phyloP scores from a whole-genome alignment of 37 sponge, comb jelly and placozoan species.

The Spongilla lacustris region DNA sequence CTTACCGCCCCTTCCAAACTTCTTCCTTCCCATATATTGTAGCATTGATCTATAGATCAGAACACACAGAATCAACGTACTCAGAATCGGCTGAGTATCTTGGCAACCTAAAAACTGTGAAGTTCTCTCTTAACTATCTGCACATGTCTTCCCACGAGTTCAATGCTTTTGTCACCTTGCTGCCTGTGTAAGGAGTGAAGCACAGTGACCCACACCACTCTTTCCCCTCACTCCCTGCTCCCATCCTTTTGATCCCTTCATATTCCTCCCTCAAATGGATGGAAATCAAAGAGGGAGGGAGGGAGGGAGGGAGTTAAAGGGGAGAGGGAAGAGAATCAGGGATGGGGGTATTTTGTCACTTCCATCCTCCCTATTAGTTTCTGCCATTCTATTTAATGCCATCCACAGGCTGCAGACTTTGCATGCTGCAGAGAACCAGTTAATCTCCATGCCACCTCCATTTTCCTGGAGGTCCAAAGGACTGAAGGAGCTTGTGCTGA shows the following conservation, averaged over 20 bases:
- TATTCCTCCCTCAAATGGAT: no score
- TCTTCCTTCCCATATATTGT: no score
- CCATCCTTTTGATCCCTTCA: no score
- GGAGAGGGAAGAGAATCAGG: neutral
- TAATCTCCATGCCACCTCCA: slow-evolving; percentile 64
- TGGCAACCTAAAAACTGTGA: slow-evolving; percentile 49
- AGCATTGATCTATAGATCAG: neutral
- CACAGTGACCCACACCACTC: no score
- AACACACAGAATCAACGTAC: neutral
- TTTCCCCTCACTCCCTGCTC: no score
- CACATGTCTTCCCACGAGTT: slow-evolving; percentile 44
- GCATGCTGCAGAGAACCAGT: slow-evolving; percentile 73
- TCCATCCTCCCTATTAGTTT: no score
- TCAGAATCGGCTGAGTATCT: slow-evolving; percentile 50
- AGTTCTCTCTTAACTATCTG: slow-evolving; percentile 51
- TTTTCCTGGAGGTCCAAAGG: slow-evolving; percentile 65
- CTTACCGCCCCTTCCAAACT: neutral
- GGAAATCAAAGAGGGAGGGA: no score
- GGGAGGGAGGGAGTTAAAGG: no score
- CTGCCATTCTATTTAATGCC: neutral
- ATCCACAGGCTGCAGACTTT: slow-evolving; percentile 39
- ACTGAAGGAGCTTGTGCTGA: slow-evolving; percentile 41
- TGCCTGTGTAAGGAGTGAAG: slow-evolving; percentile 51
- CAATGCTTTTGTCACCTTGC: slow-evolving; percentile 54
- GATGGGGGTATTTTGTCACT: no score